A percentile compares a stretch with the other conserved stretches of the same genome.
Evolutionary conservation across 2,797 vertebrate species (phyloP).

Genomic region (Natrix natrix): DNA sequence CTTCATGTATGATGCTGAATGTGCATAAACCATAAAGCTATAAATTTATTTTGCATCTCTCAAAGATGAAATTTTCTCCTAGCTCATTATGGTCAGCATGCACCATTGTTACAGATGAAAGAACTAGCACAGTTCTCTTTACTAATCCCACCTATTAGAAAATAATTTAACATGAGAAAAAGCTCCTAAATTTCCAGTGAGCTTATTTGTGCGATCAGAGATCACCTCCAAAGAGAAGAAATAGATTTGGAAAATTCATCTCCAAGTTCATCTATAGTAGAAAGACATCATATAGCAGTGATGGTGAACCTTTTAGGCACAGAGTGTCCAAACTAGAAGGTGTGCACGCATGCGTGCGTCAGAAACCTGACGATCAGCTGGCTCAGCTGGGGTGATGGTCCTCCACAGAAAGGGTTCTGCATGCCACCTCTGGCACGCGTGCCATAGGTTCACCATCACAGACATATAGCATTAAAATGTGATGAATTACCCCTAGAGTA

Average conservation of each 20-base stretch:
- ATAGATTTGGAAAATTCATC: background rate
- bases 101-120: background rate
- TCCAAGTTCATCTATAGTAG: background rate
- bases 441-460: no score
- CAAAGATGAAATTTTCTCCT: slow-evolving; percentile 19
- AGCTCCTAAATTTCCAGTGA: background rate
- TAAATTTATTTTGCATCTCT: background rate
- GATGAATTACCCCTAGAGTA: background rate
- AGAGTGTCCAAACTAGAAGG: no score
- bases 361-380: no score
- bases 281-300: background rate
- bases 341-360: no score
- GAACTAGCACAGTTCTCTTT: background rate
- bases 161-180: slow-evolving; percentile 3
- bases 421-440: no score
- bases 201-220: background rate
- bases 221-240: background rate
- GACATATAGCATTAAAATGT: background rate
- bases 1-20: background rate
- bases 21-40: background rate
- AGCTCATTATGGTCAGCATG: background rate
- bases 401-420: no score
- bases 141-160: background rate
- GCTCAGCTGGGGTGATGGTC: no score
- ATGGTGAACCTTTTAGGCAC: no score